Evolutionary conservation across 1,140 invertebrate genomes (phyloP).

Genomic region (Antheraea mylitta): DNA sequence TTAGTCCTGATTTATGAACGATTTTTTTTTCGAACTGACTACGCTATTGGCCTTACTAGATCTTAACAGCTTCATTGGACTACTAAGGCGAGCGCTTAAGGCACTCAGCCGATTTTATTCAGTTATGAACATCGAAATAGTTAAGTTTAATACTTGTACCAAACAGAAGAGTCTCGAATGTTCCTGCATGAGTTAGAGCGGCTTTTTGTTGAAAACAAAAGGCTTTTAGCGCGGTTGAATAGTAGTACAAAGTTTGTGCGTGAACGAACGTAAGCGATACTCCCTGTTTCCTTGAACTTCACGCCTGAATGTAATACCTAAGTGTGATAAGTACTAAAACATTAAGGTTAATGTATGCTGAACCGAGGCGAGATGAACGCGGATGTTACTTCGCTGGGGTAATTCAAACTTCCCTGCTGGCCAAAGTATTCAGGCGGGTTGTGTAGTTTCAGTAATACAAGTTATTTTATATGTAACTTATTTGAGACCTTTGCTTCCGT

Average conservation of each 20-base stretch:
- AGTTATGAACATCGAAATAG: not conserved
- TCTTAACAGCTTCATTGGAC: too few species aligned
- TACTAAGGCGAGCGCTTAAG: too few species aligned
- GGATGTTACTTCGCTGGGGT: not conserved
- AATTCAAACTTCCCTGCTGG: not conserved
- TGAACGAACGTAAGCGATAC: slow-evolving; percentile 32
- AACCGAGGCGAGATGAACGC: not conserved
- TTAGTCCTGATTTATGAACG: too few species aligned
- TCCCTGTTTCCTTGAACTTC: slow-evolving; percentile 24
- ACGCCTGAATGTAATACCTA: not conserved
- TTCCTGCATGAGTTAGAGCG: slow-evolving; percentile 43
- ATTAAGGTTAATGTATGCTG: slow-evolving; percentile 1
- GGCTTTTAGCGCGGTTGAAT: slow-evolving; percentile 37
- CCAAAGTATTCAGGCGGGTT: not conserved
- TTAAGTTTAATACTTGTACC: slow-evolving; percentile 16
- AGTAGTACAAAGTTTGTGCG: slow-evolving; percentile 38
- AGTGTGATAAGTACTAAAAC: slow-evolving; percentile 4
- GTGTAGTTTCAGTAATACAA: not conserved
- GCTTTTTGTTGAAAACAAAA: slow-evolving; percentile 45
- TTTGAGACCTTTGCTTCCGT: not conserved
- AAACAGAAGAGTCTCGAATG: slow-evolving; percentile 21
- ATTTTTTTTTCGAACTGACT: too few species aligned
- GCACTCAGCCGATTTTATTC: too few species aligned
- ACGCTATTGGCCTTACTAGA: too few species aligned
- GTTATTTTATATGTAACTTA: not conserved